phyloP scores from a whole-genome alignment of 2,113 vertebrate genomes.

The Rhinolophus ferrumequinum region DNA sequence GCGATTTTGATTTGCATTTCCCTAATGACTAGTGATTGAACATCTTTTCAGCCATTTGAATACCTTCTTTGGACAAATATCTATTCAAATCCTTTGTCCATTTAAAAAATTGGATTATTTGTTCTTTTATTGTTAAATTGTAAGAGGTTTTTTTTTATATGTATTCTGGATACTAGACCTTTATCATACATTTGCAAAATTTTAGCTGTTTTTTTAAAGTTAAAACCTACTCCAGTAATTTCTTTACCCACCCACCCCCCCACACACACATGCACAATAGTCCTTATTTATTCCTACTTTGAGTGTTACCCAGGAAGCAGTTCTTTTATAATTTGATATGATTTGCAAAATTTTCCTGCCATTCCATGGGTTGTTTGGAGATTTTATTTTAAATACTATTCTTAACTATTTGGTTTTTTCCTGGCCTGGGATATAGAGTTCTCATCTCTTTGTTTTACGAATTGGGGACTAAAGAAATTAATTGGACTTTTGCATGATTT shows the following conservation, averaged over 20 bases:
- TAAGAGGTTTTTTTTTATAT: neutral
- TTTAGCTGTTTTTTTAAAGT: slow-evolving; percentile 6
- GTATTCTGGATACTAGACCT: neutral
- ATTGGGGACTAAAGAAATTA: neutral
- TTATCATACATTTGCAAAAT: neutral
- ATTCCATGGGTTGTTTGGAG: neutral
- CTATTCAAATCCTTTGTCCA: neutral
- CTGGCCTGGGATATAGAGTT: slow-evolving; percentile 15
- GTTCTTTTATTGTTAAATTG: slow-evolving; percentile 40
- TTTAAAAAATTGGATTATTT: neutral
- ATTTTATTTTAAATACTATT: slow-evolving; percentile 43
- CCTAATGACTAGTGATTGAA: neutral
- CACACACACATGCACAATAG: neutral
- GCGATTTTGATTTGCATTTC: slow-evolving; percentile 29
- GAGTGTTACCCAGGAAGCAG: neutral
- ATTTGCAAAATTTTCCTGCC: slow-evolving; percentile 14
- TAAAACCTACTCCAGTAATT: neutral
- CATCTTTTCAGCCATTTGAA: neutral
- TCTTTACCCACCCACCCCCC: neutral
- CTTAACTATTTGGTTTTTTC: slow-evolving; percentile 29
- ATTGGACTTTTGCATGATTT: neutral
- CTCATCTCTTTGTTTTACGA: slow-evolving; percentile 40
- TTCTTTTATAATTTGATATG: slow-evolving; percentile 19
- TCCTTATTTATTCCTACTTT: slow-evolving; percentile 33
- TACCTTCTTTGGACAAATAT: neutral